Base-by-base conservation (phyloP, 2,888 invertebrate genomes). In the Stictocephala bisonia region DNA sequence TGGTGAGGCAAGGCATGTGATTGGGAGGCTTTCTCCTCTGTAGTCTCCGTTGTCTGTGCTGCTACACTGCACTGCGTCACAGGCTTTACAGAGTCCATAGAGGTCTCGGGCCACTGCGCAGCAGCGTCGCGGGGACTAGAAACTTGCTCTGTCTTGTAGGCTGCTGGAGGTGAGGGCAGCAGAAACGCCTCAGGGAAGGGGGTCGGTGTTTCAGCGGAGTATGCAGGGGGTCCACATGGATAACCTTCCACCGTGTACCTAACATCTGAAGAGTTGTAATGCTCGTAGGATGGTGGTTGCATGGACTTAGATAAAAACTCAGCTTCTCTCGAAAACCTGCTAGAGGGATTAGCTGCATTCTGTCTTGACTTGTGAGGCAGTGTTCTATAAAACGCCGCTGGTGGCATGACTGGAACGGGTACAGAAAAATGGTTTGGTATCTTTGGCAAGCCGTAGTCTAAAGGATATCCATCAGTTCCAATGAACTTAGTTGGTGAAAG, bases 241-340 rank as follows among this genome's bases (percentile, higher is more conserved):
- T 93, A 94, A 7, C 94, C 94, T 79, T 93, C 93, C 71, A 91
- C 90, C 3, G 93, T 94, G 81, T 93, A 92, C 77, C 93, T 88
- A 64, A 92, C 88, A 82, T 89, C 89, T 50, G 85, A 83, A 67
- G 86, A 85, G 11, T 66, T 76, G 76, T 78, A 81, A 50, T 79
- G 80, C 67, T 81, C 81, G 72, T 80, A 89, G 80, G 87, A 87
- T 2, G 85, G 82, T 1, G 86, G 84, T 71, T 83, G 83, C 20
- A 83, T 82, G 24, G 86, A 84, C 69, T 87, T 85, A 67, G 88
- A 87, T 70, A 89, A 84, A 81, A 89, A 90, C 82, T 91, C 90
- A 4, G 90, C 90, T 80, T 91, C 90, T 48, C 90, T 83, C 20
- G 89, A 88, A 80, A 88, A 89, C 67, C 90, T 85, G 29, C 58